Evolutionary conservation across 2,113 vertebrate genomes (phyloP).

Genomic region (Pelecanus crispus): DNA sequence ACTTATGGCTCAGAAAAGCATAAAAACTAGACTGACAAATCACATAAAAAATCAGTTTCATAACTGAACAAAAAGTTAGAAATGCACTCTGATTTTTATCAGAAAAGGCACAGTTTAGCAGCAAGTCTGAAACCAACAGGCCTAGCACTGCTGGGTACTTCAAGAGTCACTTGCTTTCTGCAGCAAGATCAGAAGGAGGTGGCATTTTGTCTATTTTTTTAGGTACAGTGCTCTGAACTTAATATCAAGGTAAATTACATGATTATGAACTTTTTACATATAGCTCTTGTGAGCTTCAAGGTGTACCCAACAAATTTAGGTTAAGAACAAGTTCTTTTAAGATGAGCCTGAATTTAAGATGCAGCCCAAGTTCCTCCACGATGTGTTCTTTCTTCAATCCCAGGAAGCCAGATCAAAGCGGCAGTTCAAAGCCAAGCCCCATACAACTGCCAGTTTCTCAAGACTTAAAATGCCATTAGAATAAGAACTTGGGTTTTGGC

Average conservation of each 20-base stretch:
- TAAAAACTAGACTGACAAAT: not conserved
- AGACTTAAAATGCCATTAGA: not conserved
- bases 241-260: not conserved
- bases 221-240: not conserved
- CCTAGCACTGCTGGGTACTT: not conserved
- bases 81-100: not conserved
- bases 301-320: not conserved
- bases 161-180: not conserved
- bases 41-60: not conserved
- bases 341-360: not conserved
- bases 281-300: not conserved
- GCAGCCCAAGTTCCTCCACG: not conserved
- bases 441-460: slow-evolving; percentile 25
- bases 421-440: not conserved
- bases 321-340: not conserved
- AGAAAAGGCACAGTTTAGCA: not conserved
- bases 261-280: not conserved
- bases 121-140: not conserved
- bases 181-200: not conserved
- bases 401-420: slow-evolving; percentile 20
- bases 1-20: not conserved
- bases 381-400: not conserved
- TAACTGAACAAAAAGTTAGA: not conserved
- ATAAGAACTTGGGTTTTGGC: not conserved
- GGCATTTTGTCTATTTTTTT: not conserved